Evolutionary conservation across 53 echinoderm and acorn worm genomes (phyloP), one percentile per base, ranked within the genome.

Genomic region (Actinopyga echinites): DNA sequence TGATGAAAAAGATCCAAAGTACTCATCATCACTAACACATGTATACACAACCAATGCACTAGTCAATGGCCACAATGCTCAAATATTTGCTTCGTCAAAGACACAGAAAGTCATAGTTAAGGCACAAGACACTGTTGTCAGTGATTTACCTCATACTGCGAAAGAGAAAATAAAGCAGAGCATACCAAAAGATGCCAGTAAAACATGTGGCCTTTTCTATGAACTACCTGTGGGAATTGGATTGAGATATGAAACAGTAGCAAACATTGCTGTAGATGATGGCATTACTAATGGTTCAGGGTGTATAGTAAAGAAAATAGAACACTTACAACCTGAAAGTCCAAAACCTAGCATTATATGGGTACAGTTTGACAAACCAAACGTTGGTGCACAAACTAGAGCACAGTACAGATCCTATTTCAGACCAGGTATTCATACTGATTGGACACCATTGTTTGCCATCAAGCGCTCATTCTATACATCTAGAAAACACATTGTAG

Each of bases 261-360:
- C 59, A 42, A 79, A 86, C 45, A 86, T 86, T 28, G 45, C 36
- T 80, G 86, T 86, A 43, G 86, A 86, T 7, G 86, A 86, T 86
- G 86, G 86, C 5, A 40, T 86, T 45, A 80, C 86, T 21, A 86
- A 86, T 80, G 79, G 86, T 28, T 79, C 86, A 31, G 65, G 79
- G 23, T 79, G 86, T 80, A n/a, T 79, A 28, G 28, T 86, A 34
- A 62, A 86, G 25, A 86, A 79, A 40, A 80, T 63, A 11, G n/a
- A 65, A 10, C 40, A 63, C 30, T 28, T 79, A 38, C 65, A 43
- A 61, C 40, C 4, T 35, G 4, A 9, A 24, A 85, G 33, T 19
- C 40, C 35, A 74, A 53, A 56, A 66, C 63, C 82, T 26, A 87
- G 82, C 80, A 30, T 42, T 53, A 15, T 61, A 29, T 82, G 63